These are phyloP conservation scores for Thomomys bottae DNA, from an alignment of 2,113 vertebrate species.

Conservation along the genomic window DNA sequence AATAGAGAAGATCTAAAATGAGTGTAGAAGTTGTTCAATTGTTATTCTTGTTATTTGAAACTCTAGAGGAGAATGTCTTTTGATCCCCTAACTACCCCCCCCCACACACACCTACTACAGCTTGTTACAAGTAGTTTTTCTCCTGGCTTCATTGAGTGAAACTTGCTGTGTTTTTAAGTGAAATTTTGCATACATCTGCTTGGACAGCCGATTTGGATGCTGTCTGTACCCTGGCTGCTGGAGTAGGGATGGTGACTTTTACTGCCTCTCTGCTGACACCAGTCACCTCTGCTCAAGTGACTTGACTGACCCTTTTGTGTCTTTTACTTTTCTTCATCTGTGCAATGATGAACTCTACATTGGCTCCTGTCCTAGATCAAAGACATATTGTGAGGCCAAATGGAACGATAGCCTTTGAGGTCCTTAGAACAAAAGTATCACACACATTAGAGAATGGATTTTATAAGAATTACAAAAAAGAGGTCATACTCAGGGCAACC, in stretches of 20 bases:
- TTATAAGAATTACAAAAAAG: constrained; percentile 41
- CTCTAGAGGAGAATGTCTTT: background rate
- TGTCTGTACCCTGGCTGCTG: background rate
- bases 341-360: constrained; percentile 1
- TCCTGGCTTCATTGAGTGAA: constrained; percentile 15
- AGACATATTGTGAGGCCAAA: constrained; percentile 21
- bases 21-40: background rate
- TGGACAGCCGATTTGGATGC: constrained; percentile 41
- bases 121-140: constrained; percentile 30
- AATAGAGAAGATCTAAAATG: background rate
- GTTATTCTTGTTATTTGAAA: constrained; percentile 32
- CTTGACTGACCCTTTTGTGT: constrained; percentile 35
- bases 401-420: constrained; percentile 51
- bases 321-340: background rate
- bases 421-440: constrained; percentile 52
- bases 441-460: constrained; percentile 28
- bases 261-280: background rate
- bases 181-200: constrained; percentile 50
- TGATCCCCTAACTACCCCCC: background rate
- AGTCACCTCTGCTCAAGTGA: constrained; percentile 28
- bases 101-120: background rate
- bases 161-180: constrained; percentile 20
- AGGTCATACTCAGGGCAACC: constrained; percentile 23
- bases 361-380: constrained; percentile 35
- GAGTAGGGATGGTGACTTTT: background rate